Conservation (phyloP, 2,113 vertebrate species). For the Hiodon alosoides region DNA sequence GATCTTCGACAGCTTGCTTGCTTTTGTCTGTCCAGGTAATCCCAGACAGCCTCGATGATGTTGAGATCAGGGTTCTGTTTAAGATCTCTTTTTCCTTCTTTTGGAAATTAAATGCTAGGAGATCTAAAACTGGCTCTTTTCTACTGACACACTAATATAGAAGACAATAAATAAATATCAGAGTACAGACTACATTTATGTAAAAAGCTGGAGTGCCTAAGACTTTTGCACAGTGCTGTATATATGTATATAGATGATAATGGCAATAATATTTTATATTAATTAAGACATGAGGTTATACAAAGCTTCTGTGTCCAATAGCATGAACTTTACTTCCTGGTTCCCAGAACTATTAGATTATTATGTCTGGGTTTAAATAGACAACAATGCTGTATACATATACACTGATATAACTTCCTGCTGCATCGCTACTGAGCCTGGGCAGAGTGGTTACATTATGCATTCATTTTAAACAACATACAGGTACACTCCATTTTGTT, state of each 20-base stretch:
- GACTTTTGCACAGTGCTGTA: background rate
- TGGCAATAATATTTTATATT: conserved; percentile 7
- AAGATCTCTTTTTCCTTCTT: too few species aligned
- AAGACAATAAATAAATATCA: too few species aligned
- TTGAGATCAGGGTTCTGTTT: too few species aligned
- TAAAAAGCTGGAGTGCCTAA: too few species aligned
- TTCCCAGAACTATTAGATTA: conserved; percentile 26
- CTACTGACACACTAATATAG: too few species aligned
- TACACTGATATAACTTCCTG: conserved; percentile 27
- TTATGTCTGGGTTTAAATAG: conserved; percentile 24
- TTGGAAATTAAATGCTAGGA: too few species aligned
- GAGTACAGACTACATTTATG: too few species aligned
- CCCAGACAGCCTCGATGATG: too few species aligned
- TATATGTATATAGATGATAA: conserved; percentile 19
- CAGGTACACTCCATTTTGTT: conserved; percentile 5
- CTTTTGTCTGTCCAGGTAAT: too few species aligned
- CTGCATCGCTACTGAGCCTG: background rate
- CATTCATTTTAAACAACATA: conserved; percentile 15
- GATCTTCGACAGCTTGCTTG: too few species aligned
- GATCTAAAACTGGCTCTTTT: too few species aligned
- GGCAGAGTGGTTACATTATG: conserved; percentile 10
- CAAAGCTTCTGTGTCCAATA: conserved; percentile 1
- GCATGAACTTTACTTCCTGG: conserved; percentile 20
- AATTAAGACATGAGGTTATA: conserved; percentile 25
- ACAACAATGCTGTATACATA: conserved; percentile 25